Evolutionary conservation across 2,888 invertebrate species (phyloP).

Genomic region (Troides oblongomaculatus): DNA sequence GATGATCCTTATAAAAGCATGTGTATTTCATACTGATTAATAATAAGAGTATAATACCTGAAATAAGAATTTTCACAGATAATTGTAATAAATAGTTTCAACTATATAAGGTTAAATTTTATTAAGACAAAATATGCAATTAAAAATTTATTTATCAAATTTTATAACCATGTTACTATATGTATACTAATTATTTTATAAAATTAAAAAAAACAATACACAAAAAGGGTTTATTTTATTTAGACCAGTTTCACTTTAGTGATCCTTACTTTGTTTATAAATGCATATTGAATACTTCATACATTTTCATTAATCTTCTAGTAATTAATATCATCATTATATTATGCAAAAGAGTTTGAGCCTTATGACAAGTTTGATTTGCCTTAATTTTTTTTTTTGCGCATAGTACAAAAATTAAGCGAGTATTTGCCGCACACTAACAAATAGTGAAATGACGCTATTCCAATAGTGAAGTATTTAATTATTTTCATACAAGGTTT

Average conservation of each 20-base stretch:
- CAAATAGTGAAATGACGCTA: background rate
- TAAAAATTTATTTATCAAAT: slow-evolving; percentile 1
- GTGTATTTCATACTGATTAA: too few relatives aligned
- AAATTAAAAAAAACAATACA: slow-evolving; percentile 18
- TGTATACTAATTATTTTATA: slow-evolving; percentile 21
- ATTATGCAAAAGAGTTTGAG: slow-evolving; percentile 9
- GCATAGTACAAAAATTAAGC: background rate
- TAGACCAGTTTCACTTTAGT: slow-evolving; percentile 5
- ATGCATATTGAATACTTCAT: background rate
- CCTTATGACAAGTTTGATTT: slow-evolving; percentile 22
- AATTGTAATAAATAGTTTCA: background rate
- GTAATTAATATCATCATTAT: background rate
- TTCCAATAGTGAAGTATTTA: background rate
- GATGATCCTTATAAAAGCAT: too few relatives aligned
- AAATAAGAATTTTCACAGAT: background rate
- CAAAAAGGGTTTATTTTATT: slow-evolving; percentile 8
- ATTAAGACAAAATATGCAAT: slow-evolving; percentile 2
- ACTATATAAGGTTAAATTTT: background rate
- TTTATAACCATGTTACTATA: slow-evolving; percentile 1
- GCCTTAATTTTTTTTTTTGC: slow-evolving; percentile 8
- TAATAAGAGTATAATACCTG: too few relatives aligned
- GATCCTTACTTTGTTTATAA: slow-evolving; percentile 1
- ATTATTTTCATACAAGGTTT: background rate
- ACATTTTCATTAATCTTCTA: background rate
- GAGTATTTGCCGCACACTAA: slow-evolving; percentile 12